Evolutionary conservation across 2,888 invertebrate species (phyloP).

Genomic region (Ariolimax columbianus): DNA sequence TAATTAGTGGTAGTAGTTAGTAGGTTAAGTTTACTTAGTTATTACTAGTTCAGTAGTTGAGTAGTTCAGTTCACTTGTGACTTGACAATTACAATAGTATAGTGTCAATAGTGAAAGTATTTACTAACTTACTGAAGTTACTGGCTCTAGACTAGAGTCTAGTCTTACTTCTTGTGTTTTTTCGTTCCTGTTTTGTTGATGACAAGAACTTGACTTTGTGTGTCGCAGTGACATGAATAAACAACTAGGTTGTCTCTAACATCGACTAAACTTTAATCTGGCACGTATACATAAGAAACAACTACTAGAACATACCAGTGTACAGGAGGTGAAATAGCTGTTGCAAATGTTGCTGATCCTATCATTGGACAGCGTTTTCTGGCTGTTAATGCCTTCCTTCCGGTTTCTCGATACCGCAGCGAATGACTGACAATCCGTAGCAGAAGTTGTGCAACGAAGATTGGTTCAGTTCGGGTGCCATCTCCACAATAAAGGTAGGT

Average conservation of each 20-base stretch:
- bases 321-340: neutral
- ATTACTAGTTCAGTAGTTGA: no score
- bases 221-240: neutral
- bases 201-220: no score
- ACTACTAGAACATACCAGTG: neutral
- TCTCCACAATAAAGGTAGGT: neutral
- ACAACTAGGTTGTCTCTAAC: neutral
- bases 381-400: conserved; percentile 30
- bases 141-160: no score
- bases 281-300: neutral
- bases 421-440: conserved; percentile 15
- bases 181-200: no score
- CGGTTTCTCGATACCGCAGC: conserved; percentile 28
- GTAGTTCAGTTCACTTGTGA: no score
- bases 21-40: no score
- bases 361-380: conserved; percentile 12
- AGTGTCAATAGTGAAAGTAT: no score
- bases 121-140: no score
- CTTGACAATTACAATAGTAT: no score
- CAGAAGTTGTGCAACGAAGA: neutral
- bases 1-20: no score
- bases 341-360: conserved; percentile 14
- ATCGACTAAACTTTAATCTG: neutral
- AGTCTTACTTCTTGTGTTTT: no score
- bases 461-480: neutral